Evolutionary conservation across 35 echinoderm and acorn worm species (phyloP).

Genomic region (Ptychodera flava): DNA sequence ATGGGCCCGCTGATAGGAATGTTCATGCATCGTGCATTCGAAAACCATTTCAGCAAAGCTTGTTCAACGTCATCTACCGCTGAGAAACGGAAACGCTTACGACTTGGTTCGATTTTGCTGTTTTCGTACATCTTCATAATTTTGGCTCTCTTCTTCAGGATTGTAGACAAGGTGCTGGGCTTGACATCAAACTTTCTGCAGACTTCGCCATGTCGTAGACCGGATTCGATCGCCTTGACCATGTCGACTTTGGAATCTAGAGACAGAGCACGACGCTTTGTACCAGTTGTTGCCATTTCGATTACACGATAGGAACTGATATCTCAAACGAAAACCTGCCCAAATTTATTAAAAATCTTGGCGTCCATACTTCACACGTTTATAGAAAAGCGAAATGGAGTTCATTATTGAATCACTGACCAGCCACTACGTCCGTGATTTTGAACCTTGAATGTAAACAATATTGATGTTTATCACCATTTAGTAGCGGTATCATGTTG

Average conservation of each 20-base stretch:
- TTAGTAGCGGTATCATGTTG: too few species aligned
- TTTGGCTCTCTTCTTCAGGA: conserved; percentile 4
- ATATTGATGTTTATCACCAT: too few species aligned
- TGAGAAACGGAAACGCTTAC: conserved; percentile 8
- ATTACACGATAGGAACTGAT: too few species aligned
- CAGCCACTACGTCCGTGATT: neutral
- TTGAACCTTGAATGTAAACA: too few species aligned
- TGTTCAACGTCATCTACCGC: conserved; percentile 11
- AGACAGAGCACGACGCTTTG: too few species aligned
- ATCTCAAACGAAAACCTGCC: too few species aligned
- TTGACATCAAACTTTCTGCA: neutral
- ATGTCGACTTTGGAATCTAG: neutral
- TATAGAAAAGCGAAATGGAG: too few species aligned
- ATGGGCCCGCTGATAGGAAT: conserved; percentile 9
- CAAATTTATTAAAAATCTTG: too few species aligned
- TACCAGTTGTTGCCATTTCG: too few species aligned
- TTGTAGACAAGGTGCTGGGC: conserved; percentile 7
- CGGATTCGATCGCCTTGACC: neutral
- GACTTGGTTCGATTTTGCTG: neutral
- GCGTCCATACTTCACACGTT: too few species aligned
- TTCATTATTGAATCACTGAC: neutral
- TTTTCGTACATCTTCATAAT: conserved; percentile 5
- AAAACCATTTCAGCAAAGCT: conserved; percentile 11
- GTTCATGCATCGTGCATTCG: conserved; percentile 1
- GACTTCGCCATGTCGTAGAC: neutral